Conservation (phyloP, 2,888 invertebrate genomes). For the Thysanoteuthis rhombus region DNA sequence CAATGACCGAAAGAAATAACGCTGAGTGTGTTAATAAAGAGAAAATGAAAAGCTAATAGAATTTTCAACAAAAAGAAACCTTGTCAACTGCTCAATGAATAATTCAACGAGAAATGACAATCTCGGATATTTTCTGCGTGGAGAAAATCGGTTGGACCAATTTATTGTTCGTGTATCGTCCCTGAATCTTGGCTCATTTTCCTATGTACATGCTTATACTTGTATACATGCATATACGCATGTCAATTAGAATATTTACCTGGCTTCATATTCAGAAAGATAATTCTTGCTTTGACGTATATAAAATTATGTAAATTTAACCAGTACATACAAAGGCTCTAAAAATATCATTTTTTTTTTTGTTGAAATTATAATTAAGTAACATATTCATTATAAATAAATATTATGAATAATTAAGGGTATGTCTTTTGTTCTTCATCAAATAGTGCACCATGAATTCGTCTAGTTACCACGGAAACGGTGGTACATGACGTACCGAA, state of each 20-base stretch:
- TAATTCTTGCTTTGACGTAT: too few species aligned
- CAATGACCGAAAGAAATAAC: background rate
- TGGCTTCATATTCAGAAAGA: too few species aligned
- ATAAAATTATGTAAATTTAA: too few species aligned
- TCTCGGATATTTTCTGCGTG: background rate
- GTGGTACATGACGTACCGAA: too few species aligned
- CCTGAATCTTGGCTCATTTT: background rate
- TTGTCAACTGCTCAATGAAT: background rate
- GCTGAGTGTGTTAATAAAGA: background rate
- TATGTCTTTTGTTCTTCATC: too few species aligned
- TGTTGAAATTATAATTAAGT: too few species aligned
- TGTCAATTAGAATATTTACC: background rate
- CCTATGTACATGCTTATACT: background rate
- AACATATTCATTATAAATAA: too few species aligned
- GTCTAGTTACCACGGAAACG: too few species aligned
- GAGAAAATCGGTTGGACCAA: background rate
- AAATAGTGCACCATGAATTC: too few species aligned
- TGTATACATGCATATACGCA: background rate
- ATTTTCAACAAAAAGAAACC: background rate
- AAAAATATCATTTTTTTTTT: too few species aligned
- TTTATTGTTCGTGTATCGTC: background rate
- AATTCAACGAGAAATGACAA: background rate
- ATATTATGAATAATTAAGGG: too few species aligned
- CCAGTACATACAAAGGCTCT: too few species aligned
- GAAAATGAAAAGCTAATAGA: background rate